phyloP scores from a whole-genome alignment of 2,113 vertebrate species.

The Brienomyrus brachyistius region DNA sequence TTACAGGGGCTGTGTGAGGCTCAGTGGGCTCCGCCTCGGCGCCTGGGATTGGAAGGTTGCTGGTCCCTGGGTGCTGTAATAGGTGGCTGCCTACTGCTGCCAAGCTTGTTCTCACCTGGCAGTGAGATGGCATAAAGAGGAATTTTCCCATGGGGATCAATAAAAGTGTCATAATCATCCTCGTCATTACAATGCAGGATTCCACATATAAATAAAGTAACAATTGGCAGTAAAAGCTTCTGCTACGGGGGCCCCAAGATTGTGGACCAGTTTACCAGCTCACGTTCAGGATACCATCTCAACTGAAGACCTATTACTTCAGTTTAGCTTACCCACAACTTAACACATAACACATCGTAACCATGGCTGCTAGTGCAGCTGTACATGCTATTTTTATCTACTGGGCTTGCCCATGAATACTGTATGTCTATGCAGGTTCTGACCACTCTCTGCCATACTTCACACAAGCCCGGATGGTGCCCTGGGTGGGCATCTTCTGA shows the following conservation, averaged over 20 bases:
- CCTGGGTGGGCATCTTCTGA: too few relatives aligned
- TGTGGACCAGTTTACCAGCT: background rate
- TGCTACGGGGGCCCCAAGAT: background rate
- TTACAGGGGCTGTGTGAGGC: background rate
- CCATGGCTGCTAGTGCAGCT: background rate
- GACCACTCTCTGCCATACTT: background rate
- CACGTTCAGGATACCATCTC: background rate
- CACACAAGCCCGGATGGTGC: background rate
- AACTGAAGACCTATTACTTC: background rate
- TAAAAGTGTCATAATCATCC: background rate
- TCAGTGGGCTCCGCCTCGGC: background rate
- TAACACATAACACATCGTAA: background rate
- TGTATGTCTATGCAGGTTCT: background rate
- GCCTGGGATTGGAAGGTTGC: background rate
- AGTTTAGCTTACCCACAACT: background rate
- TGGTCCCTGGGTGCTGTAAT: background rate
- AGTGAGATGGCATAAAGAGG: background rate
- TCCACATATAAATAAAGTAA: background rate
- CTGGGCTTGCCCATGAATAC: background rate
- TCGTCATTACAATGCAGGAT: background rate
- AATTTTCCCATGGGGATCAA: background rate
- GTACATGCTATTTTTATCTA: background rate
- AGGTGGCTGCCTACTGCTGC: background rate
- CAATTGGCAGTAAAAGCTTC: background rate
- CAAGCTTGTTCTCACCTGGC: background rate